These are phyloP conservation scores for Fundulus diaphanus DNA, from an alignment of 2,797 vertebrate genomes.

Conservation along the genomic window DNA sequence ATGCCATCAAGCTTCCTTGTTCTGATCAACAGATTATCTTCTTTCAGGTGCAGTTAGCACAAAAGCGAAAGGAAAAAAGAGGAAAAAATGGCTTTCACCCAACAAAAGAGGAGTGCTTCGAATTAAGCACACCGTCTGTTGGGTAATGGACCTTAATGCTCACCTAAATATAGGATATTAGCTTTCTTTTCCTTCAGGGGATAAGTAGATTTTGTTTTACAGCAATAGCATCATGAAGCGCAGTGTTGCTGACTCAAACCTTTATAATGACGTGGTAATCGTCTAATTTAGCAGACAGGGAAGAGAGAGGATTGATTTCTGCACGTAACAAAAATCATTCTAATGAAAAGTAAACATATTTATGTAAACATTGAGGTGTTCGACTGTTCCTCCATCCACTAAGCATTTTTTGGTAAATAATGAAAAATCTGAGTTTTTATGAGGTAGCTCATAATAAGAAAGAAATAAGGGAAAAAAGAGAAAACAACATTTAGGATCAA, in stretches of 20 bases:
- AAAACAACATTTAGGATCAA: neutral
- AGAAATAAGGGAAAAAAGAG: neutral
- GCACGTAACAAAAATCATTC: neutral
- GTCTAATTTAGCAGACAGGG: conserved; percentile 54
- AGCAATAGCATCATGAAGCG: conserved; percentile 49
- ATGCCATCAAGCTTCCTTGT: neutral
- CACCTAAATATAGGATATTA: conserved; percentile 72
- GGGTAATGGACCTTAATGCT: conserved; percentile 68
- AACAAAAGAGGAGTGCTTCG: conserved; percentile 11
- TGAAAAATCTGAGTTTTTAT: neutral
- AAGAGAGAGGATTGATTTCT: conserved; percentile 21
- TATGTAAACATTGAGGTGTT: neutral
- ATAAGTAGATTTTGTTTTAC: conserved; percentile 68
- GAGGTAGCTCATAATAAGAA: neutral
- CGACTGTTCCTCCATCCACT: neutral
- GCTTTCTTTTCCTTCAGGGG: conserved; percentile 62
- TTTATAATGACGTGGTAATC: conserved; percentile 75
- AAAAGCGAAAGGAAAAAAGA: neutral
- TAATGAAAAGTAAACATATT: neutral
- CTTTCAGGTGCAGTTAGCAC: conserved; percentile 23
- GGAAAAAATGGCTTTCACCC: neutral
- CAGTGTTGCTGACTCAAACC: conserved; percentile 64
- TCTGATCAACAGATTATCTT: neutral
- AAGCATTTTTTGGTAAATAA: neutral
- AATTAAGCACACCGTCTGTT: conserved; percentile 43